These are phyloP conservation scores for Plutomurus gul DNA, from an alignment of 1,140 invertebrate species.

Conservation along the genomic window DNA sequence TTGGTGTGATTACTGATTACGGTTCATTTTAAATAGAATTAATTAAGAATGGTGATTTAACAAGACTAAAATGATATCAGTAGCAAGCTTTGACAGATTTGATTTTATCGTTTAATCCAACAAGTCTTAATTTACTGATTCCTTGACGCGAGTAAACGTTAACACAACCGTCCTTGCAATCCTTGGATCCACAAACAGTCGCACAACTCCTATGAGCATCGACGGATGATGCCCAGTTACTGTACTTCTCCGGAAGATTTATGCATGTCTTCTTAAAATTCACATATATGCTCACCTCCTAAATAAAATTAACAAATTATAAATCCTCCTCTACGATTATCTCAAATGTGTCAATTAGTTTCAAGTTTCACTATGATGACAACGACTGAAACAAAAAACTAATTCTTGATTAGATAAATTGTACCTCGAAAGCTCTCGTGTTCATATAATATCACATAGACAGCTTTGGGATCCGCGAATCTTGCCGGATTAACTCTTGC, in stretches of 20 bases:
- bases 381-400: background rate
- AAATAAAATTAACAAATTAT: background rate
- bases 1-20: background rate
- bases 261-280: constrained; percentile 31
- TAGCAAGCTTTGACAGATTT: constrained; percentile 34
- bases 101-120: constrained; percentile 36
- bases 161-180: constrained; percentile 36
- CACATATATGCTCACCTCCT: constrained; percentile 32
- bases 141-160: constrained; percentile 39
- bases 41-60: background rate
- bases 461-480: background rate
- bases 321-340: background rate
- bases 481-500: background rate
- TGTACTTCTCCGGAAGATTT: constrained; percentile 28
- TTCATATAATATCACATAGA: constrained; percentile 37
- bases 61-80: background rate
- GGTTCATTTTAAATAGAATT: background rate
- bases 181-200: background rate
- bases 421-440: constrained; percentile 42
- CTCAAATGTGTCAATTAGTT: background rate
- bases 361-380: background rate
- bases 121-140: constrained; percentile 30
- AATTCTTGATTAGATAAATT: background rate
- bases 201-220: constrained; percentile 36
- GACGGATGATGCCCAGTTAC: constrained; percentile 35